Evolutionary conservation across 1,140 invertebrate species (phyloP), one percentile per base, ranked within the genome.

Genomic region (Pomacea maculata): DNA sequence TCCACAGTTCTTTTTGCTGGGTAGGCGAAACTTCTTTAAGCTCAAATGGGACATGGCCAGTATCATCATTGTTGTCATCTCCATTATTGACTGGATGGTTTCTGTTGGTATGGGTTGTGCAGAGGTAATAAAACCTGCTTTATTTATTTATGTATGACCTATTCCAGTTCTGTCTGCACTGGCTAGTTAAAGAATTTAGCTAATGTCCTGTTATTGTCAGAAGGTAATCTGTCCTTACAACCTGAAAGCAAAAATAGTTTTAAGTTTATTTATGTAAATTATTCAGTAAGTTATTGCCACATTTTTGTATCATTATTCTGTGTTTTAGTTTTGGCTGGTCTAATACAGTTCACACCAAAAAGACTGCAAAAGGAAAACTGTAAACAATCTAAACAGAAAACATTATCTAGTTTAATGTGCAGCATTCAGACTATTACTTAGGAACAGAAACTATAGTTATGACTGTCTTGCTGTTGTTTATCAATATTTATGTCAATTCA

Each of bases 1-100:
- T 17, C 57, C 57, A 61, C 83, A 90, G 89, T 75, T 76, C 9
- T 87, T 85, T 75, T 78, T 90, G 65, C 79, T 88, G 73, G 88
- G 89, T 8, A 77, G 73, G 15, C 73, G 78, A 72, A 84, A 87
- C 61, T 84, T 88, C 67, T 55, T 85, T 52, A 82, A 83, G 17
- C 88, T 87, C 82, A 86, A 85, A 72, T 91, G 90, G 90, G 68
- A 90, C 52, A 55, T 87, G n/a, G 83, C 80, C 14, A 83, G 86
- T n/a, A 29, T 85, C 19, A 11, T 88, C 45, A 79, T 90, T 17
- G 45, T 90, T 14, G 19, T 73, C n/a, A 52, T 90, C 9, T 91
- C 90, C 15, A 45, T 90, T 0, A 73, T 87, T 61, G 90, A 91
- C 77, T 90, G 89, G 86, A 75, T 75, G 54, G 83, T 90, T 19